Evolutionary conservation across 2,113 vertebrate genomes (phyloP).

Genomic region (Coracopsis vasa): DNA sequence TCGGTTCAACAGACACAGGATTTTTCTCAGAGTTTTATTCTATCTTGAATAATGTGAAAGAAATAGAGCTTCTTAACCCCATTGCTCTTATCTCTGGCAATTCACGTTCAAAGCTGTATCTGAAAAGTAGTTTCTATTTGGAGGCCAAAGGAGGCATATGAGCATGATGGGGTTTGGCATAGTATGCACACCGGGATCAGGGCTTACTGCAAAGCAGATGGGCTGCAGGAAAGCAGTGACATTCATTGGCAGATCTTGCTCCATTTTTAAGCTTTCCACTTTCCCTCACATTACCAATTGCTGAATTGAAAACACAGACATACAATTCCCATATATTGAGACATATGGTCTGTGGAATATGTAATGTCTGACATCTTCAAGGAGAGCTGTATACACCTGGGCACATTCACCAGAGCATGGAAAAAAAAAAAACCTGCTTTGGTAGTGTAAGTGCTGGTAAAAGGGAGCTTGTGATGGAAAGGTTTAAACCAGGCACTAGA

Average conservation of each 20-base stretch:
- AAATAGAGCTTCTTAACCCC: neutral
- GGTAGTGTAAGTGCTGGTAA: neutral
- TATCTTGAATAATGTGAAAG: neutral
- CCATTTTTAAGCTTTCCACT: neutral
- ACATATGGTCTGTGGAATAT: neutral
- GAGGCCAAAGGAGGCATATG: neutral
- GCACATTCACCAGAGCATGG: neutral
- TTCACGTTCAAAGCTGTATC: neutral
- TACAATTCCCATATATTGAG: neutral
- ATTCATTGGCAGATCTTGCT: neutral
- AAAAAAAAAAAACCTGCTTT: neutral
- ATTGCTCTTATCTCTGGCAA: neutral
- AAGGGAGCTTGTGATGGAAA: neutral
- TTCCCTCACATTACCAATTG: neutral
- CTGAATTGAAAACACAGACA: neutral
- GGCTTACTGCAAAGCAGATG: neutral
- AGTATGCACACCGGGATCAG: too few species aligned
- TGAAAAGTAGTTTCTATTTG: neutral
- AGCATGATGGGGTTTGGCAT: neutral
- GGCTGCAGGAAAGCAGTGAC: neutral
- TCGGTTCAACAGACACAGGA: neutral
- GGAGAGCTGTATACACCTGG: neutral
- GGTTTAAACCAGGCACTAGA: neutral
- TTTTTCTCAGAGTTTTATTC: neutral
- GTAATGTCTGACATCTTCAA: neutral